A percentile compares a stretch with the other conserved stretches of the same genome.
These are phyloP conservation scores for Terrapene triunguis DNA, from an alignment of 2,113 vertebrate species.

Conservation along the genomic window DNA sequence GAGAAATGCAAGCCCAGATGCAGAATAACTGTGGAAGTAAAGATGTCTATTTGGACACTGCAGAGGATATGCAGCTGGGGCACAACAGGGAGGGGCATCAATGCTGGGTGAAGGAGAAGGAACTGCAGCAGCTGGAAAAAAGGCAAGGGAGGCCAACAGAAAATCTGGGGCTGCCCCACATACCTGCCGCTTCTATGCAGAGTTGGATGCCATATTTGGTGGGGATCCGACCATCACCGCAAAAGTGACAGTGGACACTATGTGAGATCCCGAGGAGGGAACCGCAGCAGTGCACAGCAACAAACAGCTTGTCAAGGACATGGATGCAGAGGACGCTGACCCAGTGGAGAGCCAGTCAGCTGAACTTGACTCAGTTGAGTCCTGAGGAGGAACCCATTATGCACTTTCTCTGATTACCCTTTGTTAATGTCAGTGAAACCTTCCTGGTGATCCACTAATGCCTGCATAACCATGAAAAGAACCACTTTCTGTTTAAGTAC, in stretches of 20 bases:
- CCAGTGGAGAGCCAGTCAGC: background rate
- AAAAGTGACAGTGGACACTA: background rate
- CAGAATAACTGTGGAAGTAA: background rate
- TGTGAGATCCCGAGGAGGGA: background rate
- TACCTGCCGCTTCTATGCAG: background rate
- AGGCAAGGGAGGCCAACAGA: background rate
- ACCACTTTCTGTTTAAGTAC: background rate
- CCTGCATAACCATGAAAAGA: background rate
- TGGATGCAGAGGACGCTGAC: background rate
- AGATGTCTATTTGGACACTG: background rate
- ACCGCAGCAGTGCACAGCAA: background rate
- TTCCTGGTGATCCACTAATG: background rate
- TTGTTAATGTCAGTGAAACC: background rate
- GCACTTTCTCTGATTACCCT: background rate
- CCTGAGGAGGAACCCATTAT: background rate
- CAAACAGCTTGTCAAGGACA: background rate
- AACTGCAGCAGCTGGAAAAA: background rate
- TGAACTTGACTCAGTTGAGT: background rate
- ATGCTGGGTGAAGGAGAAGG: background rate
- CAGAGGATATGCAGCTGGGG: background rate
- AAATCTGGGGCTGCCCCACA: background rate
- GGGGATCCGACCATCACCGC: background rate
- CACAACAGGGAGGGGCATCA: background rate
- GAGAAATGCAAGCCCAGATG: background rate
- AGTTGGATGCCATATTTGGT: background rate